Conservation (phyloP, 2,113 vertebrate species). For the Zingel zingel region DNA sequence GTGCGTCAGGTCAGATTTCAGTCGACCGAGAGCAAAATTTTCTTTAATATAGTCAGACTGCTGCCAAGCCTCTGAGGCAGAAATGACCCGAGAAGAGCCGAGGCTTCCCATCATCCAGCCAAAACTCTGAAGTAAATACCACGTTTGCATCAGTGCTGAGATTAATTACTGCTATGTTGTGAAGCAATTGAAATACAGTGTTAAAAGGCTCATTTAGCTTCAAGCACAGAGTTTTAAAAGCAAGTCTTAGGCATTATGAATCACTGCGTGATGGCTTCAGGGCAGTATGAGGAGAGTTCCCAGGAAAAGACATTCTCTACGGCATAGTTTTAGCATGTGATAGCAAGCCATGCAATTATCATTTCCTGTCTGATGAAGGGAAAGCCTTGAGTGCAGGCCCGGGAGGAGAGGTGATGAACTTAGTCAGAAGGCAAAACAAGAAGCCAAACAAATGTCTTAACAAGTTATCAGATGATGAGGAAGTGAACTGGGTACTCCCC, state of each 20-base stretch:
- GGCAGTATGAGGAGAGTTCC: constrained; percentile 16
- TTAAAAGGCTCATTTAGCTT: constrained; percentile 16
- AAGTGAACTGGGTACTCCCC: constrained; percentile 16
- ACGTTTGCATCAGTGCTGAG: neutral
- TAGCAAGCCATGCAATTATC: constrained; percentile 39
- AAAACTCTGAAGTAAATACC: constrained; percentile 28
- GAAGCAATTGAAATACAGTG: neutral
- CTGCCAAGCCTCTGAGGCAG: constrained; percentile 33
- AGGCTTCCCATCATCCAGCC: neutral
- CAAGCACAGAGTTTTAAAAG: constrained; percentile 5
- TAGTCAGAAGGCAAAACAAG: constrained; percentile 42
- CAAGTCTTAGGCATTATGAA: neutral
- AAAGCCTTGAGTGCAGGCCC: constrained; percentile 21
- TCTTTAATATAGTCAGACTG: constrained; percentile 7
- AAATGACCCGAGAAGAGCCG: neutral
- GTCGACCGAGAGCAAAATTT: neutral
- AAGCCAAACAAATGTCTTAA: constrained; percentile 28
- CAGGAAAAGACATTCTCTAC: constrained; percentile 40
- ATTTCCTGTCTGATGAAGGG: constrained; percentile 56
- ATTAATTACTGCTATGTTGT: constrained; percentile 9
- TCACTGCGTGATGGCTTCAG: constrained; percentile 30
- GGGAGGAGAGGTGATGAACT: constrained; percentile 42
- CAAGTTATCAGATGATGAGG: constrained; percentile 27
- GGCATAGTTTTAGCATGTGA: constrained; percentile 57
- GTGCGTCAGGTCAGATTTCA: constrained; percentile 35